A percentile compares a stretch with the other conserved stretches of the same genome.
Conservation (phyloP, 2,797 vertebrate genomes). For the Oophaga sylvatica region DNA sequence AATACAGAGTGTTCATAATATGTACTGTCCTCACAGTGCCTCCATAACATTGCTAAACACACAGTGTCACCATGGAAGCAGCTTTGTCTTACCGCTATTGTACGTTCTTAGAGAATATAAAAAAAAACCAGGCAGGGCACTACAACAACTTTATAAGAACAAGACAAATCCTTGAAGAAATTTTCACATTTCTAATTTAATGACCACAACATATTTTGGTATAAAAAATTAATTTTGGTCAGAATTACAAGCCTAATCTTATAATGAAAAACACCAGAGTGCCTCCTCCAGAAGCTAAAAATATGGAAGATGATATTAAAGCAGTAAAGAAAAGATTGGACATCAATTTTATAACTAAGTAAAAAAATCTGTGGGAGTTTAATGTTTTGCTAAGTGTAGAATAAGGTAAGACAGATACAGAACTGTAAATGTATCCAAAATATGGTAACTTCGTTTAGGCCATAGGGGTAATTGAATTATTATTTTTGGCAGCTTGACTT, state of each 20-base stretch:
- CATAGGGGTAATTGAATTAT: slow-evolving; percentile 44
- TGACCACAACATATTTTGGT: not conserved
- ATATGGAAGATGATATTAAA: slow-evolving; percentile 16
- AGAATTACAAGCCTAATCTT: not conserved
- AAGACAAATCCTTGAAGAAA: too few species aligned
- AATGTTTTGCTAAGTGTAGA: slow-evolving; percentile 43
- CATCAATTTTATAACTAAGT: slow-evolving; percentile 17
- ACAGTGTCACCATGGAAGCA: too few species aligned
- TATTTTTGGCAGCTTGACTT: slow-evolving; percentile 30
- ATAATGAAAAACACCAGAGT: not conserved
- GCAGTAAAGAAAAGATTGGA: slow-evolving; percentile 10
- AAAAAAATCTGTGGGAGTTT: slow-evolving; percentile 32
- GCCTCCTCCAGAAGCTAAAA: not conserved
- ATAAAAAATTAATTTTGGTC: too few species aligned
- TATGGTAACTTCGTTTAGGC: slow-evolving; percentile 38
- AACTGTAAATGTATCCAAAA: slow-evolving; percentile 21
- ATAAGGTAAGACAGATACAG: slow-evolving; percentile 14
- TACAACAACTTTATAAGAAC: too few species aligned
- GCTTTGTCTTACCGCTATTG: not conserved
- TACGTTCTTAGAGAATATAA: not conserved
- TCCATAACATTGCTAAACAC: too few species aligned
- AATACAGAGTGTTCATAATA: too few species aligned
- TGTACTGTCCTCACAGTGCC: too few species aligned
- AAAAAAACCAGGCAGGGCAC: not conserved
- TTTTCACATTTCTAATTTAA: too few species aligned